Evolutionary conservation across 2,888 invertebrate species (phyloP).

Genomic region (Lottia scabra): DNA sequence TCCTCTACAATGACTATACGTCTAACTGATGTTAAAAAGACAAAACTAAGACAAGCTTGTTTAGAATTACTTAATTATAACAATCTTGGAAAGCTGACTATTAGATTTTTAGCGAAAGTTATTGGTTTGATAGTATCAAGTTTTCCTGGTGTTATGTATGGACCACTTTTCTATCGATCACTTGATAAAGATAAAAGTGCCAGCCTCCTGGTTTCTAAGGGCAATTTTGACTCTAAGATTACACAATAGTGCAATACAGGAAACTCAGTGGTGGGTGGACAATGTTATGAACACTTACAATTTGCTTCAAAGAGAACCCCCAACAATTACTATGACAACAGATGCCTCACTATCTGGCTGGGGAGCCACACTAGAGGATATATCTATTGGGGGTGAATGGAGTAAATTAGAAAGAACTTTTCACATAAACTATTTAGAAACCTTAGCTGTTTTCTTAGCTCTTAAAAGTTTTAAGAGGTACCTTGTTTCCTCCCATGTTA

Average conservation of each 20-base stretch:
- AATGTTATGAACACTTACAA: no score
- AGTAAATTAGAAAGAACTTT: background rate
- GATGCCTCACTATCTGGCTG: no score
- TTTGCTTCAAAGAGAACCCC: no score
- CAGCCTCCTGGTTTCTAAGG: no score
- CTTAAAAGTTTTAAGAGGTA: no score
- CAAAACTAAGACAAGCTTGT: no score
- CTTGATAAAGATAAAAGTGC: no score
- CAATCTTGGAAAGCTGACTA: background rate
- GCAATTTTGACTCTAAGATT: slow-evolving; percentile 3
- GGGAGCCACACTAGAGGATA: no score
- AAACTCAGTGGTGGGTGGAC: slow-evolving; percentile 25
- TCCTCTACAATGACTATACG: no score
- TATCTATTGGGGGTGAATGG: background rate
- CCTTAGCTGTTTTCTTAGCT: background rate
- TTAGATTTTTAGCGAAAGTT: slow-evolving; percentile 6
- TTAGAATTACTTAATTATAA: no score
- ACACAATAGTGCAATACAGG: background rate
- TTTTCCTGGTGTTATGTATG: slow-evolving; percentile 1
- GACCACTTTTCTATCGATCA: background rate
- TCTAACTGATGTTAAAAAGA: no score
- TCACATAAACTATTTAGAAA: slow-evolving; percentile 10
- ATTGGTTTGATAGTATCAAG: slow-evolving; percentile 13
- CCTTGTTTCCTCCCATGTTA: slow-evolving; percentile 8
- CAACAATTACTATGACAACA: no score